A percentile compares a stretch with the other conserved stretches of the same genome.
Conservation (phyloP, 2,888 invertebrate genomes). For the Amiota communis region DNA sequence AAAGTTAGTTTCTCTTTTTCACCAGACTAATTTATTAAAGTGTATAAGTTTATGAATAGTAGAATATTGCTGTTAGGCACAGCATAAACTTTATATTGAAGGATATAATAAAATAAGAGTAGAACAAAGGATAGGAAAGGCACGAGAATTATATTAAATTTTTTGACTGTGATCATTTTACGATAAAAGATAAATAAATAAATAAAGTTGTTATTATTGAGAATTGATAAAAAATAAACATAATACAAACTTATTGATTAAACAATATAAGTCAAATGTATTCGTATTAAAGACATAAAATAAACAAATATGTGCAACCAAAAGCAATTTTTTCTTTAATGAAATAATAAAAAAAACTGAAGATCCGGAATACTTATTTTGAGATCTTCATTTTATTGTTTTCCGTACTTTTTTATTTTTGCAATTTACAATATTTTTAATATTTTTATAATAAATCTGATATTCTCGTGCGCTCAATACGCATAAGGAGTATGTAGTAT, state of each 20-base stretch:
- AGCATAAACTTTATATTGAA: too few species aligned
- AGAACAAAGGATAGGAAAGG: not conserved
- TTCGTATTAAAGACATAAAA: constrained; percentile 31
- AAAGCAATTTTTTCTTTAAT: constrained; percentile 53
- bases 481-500: not conserved
- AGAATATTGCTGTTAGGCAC: too few species aligned
- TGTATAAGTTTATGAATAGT: too few species aligned
- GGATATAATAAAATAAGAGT: not conserved
- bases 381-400: not conserved
- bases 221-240: constrained; percentile 24
- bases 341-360: too few species aligned
- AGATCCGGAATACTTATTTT: not conserved
- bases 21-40: too few species aligned
- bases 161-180: constrained; percentile 68
- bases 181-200: constrained; percentile 48
- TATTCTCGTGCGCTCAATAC: too few species aligned
- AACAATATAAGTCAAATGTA: constrained; percentile 31
- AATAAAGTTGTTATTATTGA: constrained; percentile 34
- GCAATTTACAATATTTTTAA: not conserved
- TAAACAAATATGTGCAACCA: constrained; percentile 35
- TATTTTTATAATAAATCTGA: not conserved
- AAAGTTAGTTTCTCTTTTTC: too few species aligned
- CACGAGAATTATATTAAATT: constrained; percentile 46
- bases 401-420: not conserved
- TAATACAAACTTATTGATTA: constrained; percentile 35